phyloP scores from a whole-genome alignment of 1,140 invertebrate species.

The Calliphora vicina region DNA sequence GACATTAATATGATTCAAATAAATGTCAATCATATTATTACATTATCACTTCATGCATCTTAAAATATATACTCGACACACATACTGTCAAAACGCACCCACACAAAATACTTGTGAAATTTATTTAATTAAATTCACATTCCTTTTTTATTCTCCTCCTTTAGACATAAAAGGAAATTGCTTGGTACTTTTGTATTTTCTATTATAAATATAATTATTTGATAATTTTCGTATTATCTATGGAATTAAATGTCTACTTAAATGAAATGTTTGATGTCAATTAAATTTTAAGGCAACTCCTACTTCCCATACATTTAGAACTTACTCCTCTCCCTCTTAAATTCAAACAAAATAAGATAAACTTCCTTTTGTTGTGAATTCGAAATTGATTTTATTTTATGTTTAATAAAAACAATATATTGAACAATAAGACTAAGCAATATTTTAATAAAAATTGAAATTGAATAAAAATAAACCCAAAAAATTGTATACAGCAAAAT shows the following conservation, averaged over 20 bases:
- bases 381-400: neutral
- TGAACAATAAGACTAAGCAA: neutral
- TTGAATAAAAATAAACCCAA: neutral
- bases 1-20: constrained; percentile 35
- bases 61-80: neutral
- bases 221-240: neutral
- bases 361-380: neutral
- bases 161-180: too few species aligned
- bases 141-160: neutral
- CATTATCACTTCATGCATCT: neutral
- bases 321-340: neutral
- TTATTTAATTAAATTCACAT: neutral
- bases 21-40: constrained; percentile 31
- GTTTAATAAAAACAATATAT: neutral
- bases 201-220: neutral
- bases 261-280: constrained; percentile 1
- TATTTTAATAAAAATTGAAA: neutral
- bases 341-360: too few species aligned
- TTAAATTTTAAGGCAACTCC: neutral
- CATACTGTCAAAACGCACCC: neutral
- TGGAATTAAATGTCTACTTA: neutral
- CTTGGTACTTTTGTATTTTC: too few species aligned
- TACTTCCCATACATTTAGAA: neutral
- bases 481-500: neutral
- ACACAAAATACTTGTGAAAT: neutral